Evolutionary conservation across 2,113 vertebrate genomes (phyloP), one percentile per base, ranked within the genome.

Genomic region (Ia io): DNA sequence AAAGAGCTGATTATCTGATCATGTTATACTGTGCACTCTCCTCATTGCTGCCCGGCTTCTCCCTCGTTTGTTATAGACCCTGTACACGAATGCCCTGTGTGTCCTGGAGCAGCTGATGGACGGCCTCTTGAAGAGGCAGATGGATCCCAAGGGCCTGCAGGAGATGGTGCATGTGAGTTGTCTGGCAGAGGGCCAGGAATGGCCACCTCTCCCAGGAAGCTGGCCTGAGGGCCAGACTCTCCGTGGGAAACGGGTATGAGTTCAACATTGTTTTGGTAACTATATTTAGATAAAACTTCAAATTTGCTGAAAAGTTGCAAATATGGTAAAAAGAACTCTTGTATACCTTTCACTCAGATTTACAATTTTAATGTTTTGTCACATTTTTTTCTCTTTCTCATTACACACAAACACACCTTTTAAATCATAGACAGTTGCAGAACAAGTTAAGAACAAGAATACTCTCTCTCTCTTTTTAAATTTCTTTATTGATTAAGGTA

Each of bases 121-220:
- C 47, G 20, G 88, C 28, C 74, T 97, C 59, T 25, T 97, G 96
- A 84, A 96, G 65, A 88, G 94, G 61, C 96, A 96, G 73, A 73
- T 96, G 91, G 96, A 97, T 65, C 97, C 97, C 44, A 92, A n/a
- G 69, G 94, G 96, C 3, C 95, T 97, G 16, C 96, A 97, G 80
- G 97, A 96, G 42, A 94, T 79, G 47, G 96, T 97, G 32, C 97
- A 97, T 0, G 95, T 97, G 90, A 97, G 96, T 95, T 11, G 16
- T 10, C 9, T 16, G 13, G 32, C 0, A 2, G 11, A 28, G 40
- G 35, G 9, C 1, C 3, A 9, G 61, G 35, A 25, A n/a, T 12
- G 37, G 8, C 30, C 5, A 22, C 16, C 17, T 51, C 7, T 42
- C 49, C 37, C 37, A 22, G 20, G 47, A 4, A 61, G 30, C 42